phyloP scores from a whole-genome alignment of 1,140 invertebrate species.

The Conus betulinus region DNA sequence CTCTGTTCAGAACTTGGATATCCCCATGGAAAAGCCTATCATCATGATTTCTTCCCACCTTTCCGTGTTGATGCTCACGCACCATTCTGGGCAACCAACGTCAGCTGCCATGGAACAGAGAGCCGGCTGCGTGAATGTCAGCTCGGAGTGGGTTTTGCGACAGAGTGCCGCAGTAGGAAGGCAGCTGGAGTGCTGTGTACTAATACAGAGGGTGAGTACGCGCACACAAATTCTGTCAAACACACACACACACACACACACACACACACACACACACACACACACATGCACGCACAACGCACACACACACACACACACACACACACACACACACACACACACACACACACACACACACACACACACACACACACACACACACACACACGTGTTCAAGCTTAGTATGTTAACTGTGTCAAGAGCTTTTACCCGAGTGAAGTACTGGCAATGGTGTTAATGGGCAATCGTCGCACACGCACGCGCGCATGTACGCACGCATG shows the following conservation, averaged over 20 bases:
- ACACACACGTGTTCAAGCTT: too few species aligned
- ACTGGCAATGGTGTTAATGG: too few species aligned
- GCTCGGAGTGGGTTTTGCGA: not conserved
- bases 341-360: too few species aligned
- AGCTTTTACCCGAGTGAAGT: too few species aligned
- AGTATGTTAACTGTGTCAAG: too few species aligned
- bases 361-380: too few species aligned
- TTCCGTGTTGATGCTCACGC: too few species aligned
- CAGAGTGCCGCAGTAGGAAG: not conserved
- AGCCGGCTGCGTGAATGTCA: not conserved
- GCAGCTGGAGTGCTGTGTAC: not conserved
- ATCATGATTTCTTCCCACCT: slow-evolving; percentile 52
- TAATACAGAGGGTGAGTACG: not conserved
- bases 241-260: too few species aligned
- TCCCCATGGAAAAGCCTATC: slow-evolving; percentile 52
- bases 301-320: not conserved
- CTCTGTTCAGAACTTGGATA: slow-evolving; percentile 63
- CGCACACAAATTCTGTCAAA: too few species aligned
- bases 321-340: not conserved
- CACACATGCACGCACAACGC: too few species aligned
- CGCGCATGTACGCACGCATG: not conserved
- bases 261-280: not conserved
- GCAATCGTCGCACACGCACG: too few species aligned
- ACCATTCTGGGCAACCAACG: slow-evolving; percentile 60
- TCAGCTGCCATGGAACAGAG: not conserved